phyloP scores from a whole-genome alignment of 2,113 vertebrate genomes.

The Catharus fuscescens region DNA sequence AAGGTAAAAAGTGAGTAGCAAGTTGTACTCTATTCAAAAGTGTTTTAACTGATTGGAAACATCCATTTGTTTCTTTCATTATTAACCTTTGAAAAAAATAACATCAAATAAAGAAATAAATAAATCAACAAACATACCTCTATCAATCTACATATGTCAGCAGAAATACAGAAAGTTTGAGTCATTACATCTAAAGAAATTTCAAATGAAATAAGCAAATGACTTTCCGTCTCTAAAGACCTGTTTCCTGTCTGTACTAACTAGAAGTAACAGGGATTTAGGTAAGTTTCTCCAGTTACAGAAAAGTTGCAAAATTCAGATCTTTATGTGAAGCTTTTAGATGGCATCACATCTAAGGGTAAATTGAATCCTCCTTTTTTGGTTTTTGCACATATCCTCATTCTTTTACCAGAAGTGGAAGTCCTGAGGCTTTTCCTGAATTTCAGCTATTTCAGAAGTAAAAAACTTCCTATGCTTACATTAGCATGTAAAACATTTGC shows the following conservation, averaged over 20 bases:
- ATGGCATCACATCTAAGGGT: neutral
- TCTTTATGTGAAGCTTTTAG: neutral
- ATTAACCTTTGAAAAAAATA: neutral
- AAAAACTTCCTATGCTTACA: neutral
- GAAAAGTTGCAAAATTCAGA: neutral
- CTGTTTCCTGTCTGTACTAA: neutral
- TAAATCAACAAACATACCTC: neutral
- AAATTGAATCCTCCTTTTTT: neutral
- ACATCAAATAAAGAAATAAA: neutral
- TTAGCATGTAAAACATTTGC: neutral
- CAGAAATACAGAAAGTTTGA: neutral
- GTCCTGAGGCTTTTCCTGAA: neutral
- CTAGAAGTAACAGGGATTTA: neutral
- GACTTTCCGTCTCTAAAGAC: neutral
- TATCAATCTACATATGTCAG: neutral
- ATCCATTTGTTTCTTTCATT: neutral
- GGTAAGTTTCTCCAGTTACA: neutral
- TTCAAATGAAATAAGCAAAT: neutral
- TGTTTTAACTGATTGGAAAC: neutral
- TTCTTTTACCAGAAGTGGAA: neutral
- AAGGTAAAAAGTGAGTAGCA: neutral
- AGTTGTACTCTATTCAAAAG: neutral
- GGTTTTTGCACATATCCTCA: neutral
- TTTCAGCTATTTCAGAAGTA: neutral
- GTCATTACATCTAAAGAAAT: neutral